Conservation (phyloP, 2,888 invertebrate species). For the Leptopilina myrica region DNA sequence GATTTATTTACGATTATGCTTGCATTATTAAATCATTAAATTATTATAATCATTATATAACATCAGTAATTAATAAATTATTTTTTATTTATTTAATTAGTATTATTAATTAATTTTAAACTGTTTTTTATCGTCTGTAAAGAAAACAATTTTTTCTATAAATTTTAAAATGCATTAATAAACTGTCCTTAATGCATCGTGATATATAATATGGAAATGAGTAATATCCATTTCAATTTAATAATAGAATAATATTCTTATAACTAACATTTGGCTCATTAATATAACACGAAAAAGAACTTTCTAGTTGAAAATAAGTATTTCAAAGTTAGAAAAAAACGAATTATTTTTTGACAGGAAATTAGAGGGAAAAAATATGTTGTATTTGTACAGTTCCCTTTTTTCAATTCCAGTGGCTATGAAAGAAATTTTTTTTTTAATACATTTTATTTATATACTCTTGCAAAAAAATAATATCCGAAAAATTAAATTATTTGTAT, state of each 20-base stretch:
- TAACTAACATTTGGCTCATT: conserved; percentile 50
- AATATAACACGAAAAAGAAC: background rate
- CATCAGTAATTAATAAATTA: no score
- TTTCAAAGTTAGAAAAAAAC: background rate
- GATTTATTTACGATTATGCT: no score
- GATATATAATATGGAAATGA: conserved; percentile 12
- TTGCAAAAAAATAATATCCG: no score
- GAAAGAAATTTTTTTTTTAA: no score
- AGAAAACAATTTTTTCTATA: background rate
- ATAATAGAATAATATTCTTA: conserved; percentile 58
- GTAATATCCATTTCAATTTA: conserved; percentile 48
- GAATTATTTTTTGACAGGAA: conserved; percentile 1
- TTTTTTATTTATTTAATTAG: no score
- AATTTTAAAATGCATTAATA: background rate
- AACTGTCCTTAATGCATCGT: background rate
- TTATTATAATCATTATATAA: no score
- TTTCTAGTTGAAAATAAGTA: background rate
- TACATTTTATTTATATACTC: no score
- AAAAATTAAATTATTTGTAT: no score
- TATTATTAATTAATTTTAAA: no score
- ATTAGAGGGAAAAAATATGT: background rate
- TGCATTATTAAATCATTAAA: no score
- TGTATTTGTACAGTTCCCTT: background rate
- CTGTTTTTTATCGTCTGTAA: background rate
- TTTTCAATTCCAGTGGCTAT: no score